phyloP scores from a whole-genome alignment of 2,797 vertebrate species.

The Enteromius thamalakanensis region DNA sequence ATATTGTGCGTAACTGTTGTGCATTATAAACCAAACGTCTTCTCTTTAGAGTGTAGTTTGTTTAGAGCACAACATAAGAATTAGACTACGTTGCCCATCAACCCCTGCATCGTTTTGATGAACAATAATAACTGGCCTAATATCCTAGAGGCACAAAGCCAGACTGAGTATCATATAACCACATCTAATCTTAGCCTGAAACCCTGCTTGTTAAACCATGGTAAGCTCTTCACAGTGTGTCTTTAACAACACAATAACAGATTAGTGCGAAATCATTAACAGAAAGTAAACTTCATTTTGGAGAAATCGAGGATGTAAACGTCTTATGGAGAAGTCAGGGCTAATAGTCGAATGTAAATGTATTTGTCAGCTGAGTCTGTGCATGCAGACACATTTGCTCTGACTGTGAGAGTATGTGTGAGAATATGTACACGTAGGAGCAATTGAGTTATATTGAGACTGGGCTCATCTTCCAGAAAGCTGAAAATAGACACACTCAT shows the following conservation, averaged over 20 bases:
- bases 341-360: conserved; percentile 50
- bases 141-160: conserved; percentile 9
- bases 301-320: not conserved
- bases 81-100: conserved; percentile 42
- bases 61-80: not conserved
- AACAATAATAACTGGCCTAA: conserved; percentile 11
- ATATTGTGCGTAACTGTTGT: too few relatives aligned
- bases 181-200: conserved; percentile 72
- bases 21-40: not conserved
- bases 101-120: not conserved
- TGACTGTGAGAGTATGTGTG: conserved; percentile 7
- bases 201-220: conserved; percentile 50
- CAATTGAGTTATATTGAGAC: conserved; percentile 45
- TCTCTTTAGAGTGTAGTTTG: not conserved
- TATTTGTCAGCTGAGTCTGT: conserved; percentile 27
- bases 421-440: conserved; percentile 12
- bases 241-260: conserved; percentile 8
- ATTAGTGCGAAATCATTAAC: conserved; percentile 18
- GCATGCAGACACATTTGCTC: conserved; percentile 21
- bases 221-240: not conserved
- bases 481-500: conserved; percentile 48
- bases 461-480: conserved; percentile 53
- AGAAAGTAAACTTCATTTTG: not conserved
- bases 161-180: conserved; percentile 31
- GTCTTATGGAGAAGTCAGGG: not conserved